Percentiles rank a stretch among this genome's conserved stretches.
phyloP scores from a whole-genome alignment of 2,888 invertebrate species.

The Drosophila prostipennis region DNA sequence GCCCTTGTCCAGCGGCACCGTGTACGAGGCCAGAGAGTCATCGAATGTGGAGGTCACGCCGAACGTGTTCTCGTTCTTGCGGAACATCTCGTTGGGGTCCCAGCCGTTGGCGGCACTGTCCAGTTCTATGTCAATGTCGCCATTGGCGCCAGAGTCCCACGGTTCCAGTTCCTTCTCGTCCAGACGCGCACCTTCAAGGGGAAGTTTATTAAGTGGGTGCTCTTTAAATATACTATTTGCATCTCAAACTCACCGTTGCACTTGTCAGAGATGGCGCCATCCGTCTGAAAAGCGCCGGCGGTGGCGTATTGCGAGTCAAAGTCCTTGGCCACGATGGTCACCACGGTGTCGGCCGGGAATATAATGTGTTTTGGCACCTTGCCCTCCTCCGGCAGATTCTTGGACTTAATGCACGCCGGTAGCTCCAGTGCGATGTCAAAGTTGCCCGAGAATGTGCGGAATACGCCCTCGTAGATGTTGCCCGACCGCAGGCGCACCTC shows the following conservation, averaged over 20 bases:
- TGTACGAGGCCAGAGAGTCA: slow-evolving; percentile 95
- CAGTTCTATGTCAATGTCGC: slow-evolving; percentile 88
- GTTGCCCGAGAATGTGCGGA: slow-evolving; percentile 94
- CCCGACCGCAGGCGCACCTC: slow-evolving; percentile 93
- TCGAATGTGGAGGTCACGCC: slow-evolving; percentile 97
- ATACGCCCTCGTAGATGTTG: slow-evolving; percentile 94
- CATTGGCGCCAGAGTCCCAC: slow-evolving; percentile 90
- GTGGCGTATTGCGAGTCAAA: slow-evolving; percentile 95
- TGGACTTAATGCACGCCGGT: slow-evolving; percentile 88
- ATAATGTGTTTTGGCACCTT: slow-evolving; percentile 85
- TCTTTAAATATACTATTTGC: neutral
- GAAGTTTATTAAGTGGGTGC: no score
- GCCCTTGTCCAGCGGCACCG: slow-evolving; percentile 92
- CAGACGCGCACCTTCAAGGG: slow-evolving; percentile 74
- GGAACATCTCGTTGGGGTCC: slow-evolving; percentile 98
- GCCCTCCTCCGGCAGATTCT: slow-evolving; percentile 80
- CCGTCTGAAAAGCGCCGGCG: slow-evolving; percentile 94
- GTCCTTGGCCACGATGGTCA: slow-evolving; percentile 92
- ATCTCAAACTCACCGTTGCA: slow-evolving; percentile 88
- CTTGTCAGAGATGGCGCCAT: slow-evolving; percentile 92
- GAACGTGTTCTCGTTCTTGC: slow-evolving; percentile 95
- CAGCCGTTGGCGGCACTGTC: slow-evolving; percentile 95
- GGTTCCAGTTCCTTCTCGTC: slow-evolving; percentile 92
- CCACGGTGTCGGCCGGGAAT: slow-evolving; percentile 93
- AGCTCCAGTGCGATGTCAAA: slow-evolving; percentile 95